These are phyloP conservation scores for Platycercus adscitus DNA, from an alignment of 2,113 vertebrate species.

Conservation along the genomic window DNA sequence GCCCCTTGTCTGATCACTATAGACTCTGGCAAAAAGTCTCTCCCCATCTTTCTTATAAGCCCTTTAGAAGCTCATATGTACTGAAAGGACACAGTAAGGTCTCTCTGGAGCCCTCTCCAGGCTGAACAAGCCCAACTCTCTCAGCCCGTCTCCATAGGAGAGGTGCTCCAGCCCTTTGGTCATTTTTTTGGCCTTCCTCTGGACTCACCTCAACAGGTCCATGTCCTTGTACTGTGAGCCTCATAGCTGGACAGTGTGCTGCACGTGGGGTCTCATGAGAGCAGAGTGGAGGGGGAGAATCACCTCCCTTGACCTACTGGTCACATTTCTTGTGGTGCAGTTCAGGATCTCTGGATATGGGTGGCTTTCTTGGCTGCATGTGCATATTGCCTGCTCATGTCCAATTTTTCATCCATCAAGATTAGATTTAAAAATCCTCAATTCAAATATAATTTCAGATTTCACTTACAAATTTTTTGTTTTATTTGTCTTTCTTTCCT, in stretches of 20 bases:
- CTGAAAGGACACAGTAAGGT: background rate
- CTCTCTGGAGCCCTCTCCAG: accelerated
- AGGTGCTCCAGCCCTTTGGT: background rate
- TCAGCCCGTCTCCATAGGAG: background rate
- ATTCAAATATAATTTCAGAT: background rate
- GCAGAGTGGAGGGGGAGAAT: accelerated
- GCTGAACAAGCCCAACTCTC: background rate
- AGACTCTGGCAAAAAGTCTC: background rate
- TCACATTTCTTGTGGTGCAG: background rate
- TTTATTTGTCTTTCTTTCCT: background rate
- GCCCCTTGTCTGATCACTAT: background rate
- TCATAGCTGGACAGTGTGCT: background rate
- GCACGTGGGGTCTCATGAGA: background rate
- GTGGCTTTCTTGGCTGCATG: background rate
- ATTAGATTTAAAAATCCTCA: background rate
- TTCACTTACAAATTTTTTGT: background rate
- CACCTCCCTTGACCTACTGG: background rate
- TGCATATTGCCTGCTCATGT: background rate
- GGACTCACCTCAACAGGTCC: accelerated
- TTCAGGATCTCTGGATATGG: accelerated
- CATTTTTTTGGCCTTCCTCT: background rate
- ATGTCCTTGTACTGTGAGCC: accelerated
- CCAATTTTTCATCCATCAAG: background rate
- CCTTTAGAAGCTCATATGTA: background rate
- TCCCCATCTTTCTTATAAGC: background rate